Percentiles rank a stretch among this genome's conserved stretches.
Evolutionary conservation across 2,113 vertebrate species (phyloP).

Genomic region (Ahaetulla prasina): DNA sequence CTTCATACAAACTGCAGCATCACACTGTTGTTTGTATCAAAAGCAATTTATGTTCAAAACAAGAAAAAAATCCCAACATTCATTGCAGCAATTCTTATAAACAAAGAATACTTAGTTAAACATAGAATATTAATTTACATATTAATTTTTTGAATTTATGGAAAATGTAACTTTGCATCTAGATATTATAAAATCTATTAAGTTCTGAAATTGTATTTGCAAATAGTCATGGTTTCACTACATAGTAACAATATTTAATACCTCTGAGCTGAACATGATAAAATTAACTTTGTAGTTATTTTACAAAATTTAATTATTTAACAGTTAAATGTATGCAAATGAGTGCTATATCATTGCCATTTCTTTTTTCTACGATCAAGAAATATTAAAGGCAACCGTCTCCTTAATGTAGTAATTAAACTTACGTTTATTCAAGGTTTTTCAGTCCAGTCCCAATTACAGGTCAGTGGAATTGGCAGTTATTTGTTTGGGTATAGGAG

Average conservation of each 20-base stretch:
- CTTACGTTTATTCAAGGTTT: neutral
- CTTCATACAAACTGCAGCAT: neutral
- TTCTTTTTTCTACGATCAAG: neutral
- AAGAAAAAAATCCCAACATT: neutral
- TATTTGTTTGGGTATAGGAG: neutral
- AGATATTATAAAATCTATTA: neutral
- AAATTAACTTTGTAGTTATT: neutral
- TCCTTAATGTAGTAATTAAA: neutral
- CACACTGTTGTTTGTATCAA: neutral
- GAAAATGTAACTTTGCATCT: neutral
- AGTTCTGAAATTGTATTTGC: neutral
- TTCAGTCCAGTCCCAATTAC: neutral
- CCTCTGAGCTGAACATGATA: neutral
- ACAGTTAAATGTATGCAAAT: neutral
- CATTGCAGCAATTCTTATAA: neutral
- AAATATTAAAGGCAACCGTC: neutral
- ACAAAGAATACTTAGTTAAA: neutral
- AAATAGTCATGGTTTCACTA: neutral
- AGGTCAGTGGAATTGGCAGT: neutral
- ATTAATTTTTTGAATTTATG: neutral
- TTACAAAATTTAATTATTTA: neutral
- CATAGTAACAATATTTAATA: neutral
- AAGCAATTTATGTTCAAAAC: neutral
- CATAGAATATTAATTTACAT: neutral
- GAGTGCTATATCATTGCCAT: neutral